Base-by-base conservation (phyloP, 1,140 invertebrate genomes). In the Hyles vespertilio region DNA sequence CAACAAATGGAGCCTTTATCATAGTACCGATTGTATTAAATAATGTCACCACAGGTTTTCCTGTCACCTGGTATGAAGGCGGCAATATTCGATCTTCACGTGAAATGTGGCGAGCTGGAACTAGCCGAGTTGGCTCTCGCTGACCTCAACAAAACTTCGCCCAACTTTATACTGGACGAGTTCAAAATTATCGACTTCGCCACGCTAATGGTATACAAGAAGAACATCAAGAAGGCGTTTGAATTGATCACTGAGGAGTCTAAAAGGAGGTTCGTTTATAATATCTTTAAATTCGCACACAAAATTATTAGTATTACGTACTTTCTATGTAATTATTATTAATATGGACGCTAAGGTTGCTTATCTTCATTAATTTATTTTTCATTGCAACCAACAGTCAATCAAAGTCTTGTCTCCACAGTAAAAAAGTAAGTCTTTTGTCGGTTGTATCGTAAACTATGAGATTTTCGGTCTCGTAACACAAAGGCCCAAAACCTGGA, bases 131-230 rank as follows among this genome's bases (percentile, higher is more conserved):
- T 76, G 8, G 63, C 81, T 2, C 80, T 91, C 3, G 67, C 84
- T 0, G 80, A 91, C 40, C 65, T 93, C 0, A 89, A 85, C 62
- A 77, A 72, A 33, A 58, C 75, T 0, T 67, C 81, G 9, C 74
- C 84, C 1, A 72, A 87, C 43, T 92, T 92, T 73, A 73, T 55
- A 0, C 70, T 93, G 7, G 91, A 93, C 67, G 87, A 85, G 48
- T 89, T 77, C 59, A 93, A 93, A 78, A 77, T 92, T 7, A 75
- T 93, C 5, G 84, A 90, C 67, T 91, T 90, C 53, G 91, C 89
- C 0, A 90, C 77, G 1, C 71, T 91, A 1, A 82, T 92, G 64
- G 84, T 92, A 1, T 84, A 89, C 34, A 73, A 89, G 36, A 76
- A 84, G 53, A 79, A 85, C 59, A 75, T 90, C 11, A 65, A 87